Conservation (phyloP, 2,797 vertebrate genomes). For the Emys orbicularis region DNA sequence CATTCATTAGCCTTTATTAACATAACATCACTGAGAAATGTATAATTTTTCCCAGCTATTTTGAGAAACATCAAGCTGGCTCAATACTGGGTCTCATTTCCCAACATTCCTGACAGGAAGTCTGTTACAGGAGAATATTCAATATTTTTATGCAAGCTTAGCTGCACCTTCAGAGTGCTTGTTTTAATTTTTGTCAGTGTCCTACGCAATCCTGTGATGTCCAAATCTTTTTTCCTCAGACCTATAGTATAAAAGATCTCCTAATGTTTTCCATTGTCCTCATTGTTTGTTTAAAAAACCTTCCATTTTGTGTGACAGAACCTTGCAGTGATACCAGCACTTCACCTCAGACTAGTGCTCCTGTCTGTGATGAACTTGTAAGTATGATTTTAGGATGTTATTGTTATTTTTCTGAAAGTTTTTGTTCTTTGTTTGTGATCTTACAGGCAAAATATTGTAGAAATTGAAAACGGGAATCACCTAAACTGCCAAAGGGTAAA, state of each 20-base stretch:
- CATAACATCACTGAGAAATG: not conserved
- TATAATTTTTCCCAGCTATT: not conserved
- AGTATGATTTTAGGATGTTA: not conserved
- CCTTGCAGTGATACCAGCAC: not conserved
- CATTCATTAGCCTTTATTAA: not conserved
- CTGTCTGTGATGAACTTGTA: constrained; percentile 5
- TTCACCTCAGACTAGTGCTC: constrained; percentile 17
- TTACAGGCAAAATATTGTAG: not conserved
- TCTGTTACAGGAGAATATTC: not conserved
- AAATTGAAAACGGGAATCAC: not conserved
- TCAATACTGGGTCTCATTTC: not conserved
- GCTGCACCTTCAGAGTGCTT: not conserved
- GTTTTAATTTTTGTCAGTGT: not conserved
- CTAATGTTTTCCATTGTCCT: not conserved
- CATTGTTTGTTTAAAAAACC: not conserved
- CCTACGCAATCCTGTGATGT: not conserved
- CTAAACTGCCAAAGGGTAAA: not conserved
- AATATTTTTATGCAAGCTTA: not conserved
- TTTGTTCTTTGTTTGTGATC: not conserved
- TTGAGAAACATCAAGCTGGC: not conserved
- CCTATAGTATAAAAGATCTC: not conserved
- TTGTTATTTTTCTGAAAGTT: not conserved
- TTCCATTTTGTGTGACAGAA: constrained; percentile 44
- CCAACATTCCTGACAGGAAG: not conserved
- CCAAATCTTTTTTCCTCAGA: not conserved